Evolutionary conservation across 2,797 vertebrate species (phyloP).

Genomic region (Perodicticus potto): DNA sequence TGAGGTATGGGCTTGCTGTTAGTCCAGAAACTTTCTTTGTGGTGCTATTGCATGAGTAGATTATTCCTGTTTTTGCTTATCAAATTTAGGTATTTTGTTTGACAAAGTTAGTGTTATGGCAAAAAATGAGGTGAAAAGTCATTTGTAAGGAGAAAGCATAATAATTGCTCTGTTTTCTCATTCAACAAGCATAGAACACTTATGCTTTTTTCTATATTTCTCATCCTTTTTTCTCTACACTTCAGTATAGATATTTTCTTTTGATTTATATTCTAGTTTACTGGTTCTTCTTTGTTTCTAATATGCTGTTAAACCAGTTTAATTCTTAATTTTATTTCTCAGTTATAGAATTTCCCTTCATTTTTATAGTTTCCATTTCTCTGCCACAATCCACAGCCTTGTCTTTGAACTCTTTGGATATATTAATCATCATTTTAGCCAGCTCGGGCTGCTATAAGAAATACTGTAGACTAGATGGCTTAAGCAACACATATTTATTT

Average conservation of each 20-base stretch:
- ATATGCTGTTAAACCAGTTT: not conserved
- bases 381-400: not conserved
- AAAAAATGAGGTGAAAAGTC: conserved; percentile 26
- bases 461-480: not conserved
- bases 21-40: not conserved
- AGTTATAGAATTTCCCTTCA: not conserved
- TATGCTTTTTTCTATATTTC: not conserved
- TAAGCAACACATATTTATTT: not conserved
- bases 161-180: not conserved
- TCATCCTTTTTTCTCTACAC: not conserved
- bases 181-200: not conserved
- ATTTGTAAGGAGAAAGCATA: not conserved
- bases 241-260: not conserved
- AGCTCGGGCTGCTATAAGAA: not conserved
- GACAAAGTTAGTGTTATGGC: not conserved
- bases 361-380: not conserved
- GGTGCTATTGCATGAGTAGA: not conserved
- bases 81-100: not conserved
- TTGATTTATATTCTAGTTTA: not conserved
- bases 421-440: not conserved
- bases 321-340: conserved; percentile 17
- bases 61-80: conserved; percentile 19
- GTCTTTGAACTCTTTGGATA: conserved; percentile 6
- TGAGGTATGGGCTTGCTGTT: not conserved
- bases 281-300: not conserved